Percentiles rank a stretch among this genome's conserved stretches.
phyloP scores from a whole-genome alignment of 2,113 vertebrate species.

The Lasiurus borealis region DNA sequence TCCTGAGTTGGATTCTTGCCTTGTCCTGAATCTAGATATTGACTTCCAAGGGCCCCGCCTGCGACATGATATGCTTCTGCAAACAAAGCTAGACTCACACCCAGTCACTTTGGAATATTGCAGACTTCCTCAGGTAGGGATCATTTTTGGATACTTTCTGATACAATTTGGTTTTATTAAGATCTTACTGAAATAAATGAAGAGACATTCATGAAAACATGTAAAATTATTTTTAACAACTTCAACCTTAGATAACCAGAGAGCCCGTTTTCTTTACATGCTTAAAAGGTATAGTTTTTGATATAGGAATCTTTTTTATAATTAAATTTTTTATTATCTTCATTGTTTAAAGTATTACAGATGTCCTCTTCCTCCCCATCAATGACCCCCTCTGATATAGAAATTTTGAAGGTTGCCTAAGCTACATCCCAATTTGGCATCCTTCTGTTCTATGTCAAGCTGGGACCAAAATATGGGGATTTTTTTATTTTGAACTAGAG shows the following conservation, averaged over 20 bases:
- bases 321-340: too few relatives aligned
- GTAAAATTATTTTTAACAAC: not conserved
- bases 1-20: not conserved
- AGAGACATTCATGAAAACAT: not conserved
- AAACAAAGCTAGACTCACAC: not conserved
- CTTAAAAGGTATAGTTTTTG: not conserved
- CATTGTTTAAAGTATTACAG: too few relatives aligned
- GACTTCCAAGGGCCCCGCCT: not conserved
- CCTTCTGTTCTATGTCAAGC: not conserved
- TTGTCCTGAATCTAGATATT: not conserved
- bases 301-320: not conserved
- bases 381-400: too few relatives aligned
- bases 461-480: not conserved
- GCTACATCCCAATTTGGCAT: not conserved
- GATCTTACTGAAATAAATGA: constrained; percentile 33
- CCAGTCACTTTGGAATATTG: not conserved
- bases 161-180: not conserved
- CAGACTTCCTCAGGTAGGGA: not conserved
- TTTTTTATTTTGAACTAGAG: not conserved
- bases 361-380: too few relatives aligned
- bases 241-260: not conserved
- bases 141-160: not conserved
- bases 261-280: not conserved
- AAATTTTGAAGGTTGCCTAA: not conserved
- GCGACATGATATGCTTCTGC: not conserved